Conservation (phyloP, 2,113 vertebrate genomes). For the Rhinolophus ferrumequinum region DNA sequence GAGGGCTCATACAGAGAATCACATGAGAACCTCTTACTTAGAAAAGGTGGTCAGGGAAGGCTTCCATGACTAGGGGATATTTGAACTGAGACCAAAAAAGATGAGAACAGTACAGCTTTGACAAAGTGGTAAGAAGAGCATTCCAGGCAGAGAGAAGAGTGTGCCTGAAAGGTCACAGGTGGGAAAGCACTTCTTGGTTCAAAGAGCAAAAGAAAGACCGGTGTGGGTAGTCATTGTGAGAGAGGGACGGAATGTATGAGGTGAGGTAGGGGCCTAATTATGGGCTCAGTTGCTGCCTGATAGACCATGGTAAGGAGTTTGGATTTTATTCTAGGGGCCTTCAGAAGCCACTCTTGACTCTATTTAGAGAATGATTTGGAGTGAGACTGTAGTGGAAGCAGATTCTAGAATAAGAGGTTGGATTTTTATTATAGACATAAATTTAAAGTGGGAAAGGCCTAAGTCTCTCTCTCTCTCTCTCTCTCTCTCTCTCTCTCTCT, state of each 20-base stretch:
- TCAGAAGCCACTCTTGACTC: neutral
- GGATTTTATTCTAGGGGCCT: neutral
- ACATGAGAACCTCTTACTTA: neutral
- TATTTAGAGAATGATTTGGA: neutral
- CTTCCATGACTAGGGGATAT: neutral
- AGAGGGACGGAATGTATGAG: neutral
- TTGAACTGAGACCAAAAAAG: neutral
- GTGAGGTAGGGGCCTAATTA: neutral
- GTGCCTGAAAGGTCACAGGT: neutral
- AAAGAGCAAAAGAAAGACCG: neutral
- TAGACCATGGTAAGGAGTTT: neutral
- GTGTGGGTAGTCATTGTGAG: neutral
- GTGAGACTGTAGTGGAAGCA: neutral
- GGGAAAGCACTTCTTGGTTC: neutral
- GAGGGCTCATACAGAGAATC: neutral
- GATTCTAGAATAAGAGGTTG: neutral
- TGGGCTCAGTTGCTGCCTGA: neutral
- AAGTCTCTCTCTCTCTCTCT: neutral
- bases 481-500: neutral
- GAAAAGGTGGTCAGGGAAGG: neutral
- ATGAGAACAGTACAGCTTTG: neutral
- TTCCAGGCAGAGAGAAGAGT: neutral
- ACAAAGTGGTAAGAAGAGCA: neutral
- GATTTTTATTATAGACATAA: conserved; percentile 21
- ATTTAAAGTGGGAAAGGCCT: neutral